Conservation (phyloP, 2,113 vertebrate species). For the Oceanodroma tethys region DNA sequence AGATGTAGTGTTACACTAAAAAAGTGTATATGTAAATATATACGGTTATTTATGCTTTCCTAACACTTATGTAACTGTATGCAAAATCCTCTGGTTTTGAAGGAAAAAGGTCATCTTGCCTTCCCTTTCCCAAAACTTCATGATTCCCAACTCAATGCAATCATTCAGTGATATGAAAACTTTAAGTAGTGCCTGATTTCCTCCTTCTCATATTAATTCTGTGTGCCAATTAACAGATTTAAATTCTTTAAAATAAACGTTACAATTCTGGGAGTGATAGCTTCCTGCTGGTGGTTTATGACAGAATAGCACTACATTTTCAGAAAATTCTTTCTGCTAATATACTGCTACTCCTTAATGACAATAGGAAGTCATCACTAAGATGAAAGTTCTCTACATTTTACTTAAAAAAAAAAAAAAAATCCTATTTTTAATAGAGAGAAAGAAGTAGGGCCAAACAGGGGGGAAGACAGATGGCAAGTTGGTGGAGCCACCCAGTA, state of each 20-base stretch:
- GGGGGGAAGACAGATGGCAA: constrained; percentile 19
- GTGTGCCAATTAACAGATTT: constrained; percentile 41
- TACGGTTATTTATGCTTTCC: neutral
- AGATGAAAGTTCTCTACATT: constrained; percentile 33
- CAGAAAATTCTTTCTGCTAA: constrained; percentile 29
- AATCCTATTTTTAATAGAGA: constrained; percentile 44
- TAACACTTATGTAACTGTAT: neutral
- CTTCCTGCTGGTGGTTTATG: constrained; percentile 33
- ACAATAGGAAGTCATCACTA: constrained; percentile 66
- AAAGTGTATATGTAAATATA: neutral
- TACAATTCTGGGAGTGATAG: constrained; percentile 5
- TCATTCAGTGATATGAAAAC: neutral
- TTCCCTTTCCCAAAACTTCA: neutral
- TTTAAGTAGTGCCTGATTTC: neutral
- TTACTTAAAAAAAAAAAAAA: constrained; percentile 31
- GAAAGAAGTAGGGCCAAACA: neutral
- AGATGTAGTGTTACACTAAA: neutral
- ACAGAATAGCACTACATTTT: constrained; percentile 14
- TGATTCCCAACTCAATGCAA: neutral
- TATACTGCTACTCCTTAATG: constrained; percentile 8
- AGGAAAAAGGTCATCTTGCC: neutral
- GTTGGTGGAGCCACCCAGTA: neutral
- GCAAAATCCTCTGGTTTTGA: neutral
- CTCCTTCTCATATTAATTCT: constrained; percentile 15
- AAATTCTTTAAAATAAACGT: constrained; percentile 35